Conservation (phyloP, 2,888 invertebrate genomes). For the Imbricaverruca yamaguchii region DNA sequence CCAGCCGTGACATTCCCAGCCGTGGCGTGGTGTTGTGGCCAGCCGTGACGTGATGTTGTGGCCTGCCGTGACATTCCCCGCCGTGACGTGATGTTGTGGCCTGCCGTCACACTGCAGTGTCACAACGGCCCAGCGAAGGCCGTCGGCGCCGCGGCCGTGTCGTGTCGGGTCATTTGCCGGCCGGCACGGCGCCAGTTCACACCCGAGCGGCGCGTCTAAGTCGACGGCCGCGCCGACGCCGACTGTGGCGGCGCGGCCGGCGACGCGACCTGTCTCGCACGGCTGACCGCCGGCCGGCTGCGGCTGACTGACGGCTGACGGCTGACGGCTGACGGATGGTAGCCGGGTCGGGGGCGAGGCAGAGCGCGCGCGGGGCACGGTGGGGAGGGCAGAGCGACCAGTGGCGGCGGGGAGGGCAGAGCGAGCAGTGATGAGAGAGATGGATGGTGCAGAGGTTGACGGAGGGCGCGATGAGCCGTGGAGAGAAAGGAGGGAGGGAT, state of each 20-base stretch:
- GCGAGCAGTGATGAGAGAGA: not conserved
- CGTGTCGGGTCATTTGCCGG: not conserved
- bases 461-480: too few species aligned
- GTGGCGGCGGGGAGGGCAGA: not conserved
- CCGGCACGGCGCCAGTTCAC: not conserved
- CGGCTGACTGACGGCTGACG: not conserved
- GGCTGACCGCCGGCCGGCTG: not conserved
- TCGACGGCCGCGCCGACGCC: not conserved
- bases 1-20: too few species aligned
- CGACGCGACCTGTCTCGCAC: not conserved
- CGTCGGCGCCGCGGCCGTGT: not conserved
- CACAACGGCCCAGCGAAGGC: too few species aligned
- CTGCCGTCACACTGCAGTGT: too few species aligned
- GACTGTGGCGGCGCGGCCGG: not conserved
- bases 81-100: too few species aligned
- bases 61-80: too few species aligned
- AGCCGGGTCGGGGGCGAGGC: not conserved
- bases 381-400: not conserved
- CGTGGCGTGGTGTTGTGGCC: too few species aligned
- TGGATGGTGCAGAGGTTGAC: not conserved
- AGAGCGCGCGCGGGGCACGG: not conserved
- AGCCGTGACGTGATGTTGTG: too few species aligned
- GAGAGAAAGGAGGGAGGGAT: too few species aligned
- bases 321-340: not conserved
- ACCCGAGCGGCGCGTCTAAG: not conserved